Percentiles rank a stretch among this genome's conserved stretches.
Evolutionary conservation across 2,888 invertebrate species (phyloP).

Genomic region (Erannis defoliaria): DNA sequence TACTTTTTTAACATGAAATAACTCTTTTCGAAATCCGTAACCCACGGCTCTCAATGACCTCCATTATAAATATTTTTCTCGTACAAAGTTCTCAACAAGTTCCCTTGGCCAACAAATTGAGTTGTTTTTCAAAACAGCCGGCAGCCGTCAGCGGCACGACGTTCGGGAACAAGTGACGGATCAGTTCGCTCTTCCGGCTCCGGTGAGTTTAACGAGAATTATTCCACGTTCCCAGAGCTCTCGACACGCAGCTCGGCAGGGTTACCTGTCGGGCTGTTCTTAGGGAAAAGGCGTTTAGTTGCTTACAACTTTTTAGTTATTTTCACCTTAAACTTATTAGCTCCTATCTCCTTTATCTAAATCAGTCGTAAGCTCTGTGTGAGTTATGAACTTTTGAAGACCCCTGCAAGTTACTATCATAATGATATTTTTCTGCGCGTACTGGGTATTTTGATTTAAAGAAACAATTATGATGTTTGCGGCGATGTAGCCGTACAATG

Average conservation of each 20-base stretch:
- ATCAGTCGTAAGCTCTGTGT: no score
- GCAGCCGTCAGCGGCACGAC: constrained; percentile 45
- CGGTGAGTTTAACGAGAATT: constrained; percentile 75
- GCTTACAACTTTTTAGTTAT: neutral
- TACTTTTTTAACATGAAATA: no score
- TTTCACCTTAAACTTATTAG: neutral
- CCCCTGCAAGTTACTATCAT: no score
- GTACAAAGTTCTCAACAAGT: constrained; percentile 9
- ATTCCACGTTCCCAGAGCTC: constrained; percentile 50
- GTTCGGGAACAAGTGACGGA: constrained; percentile 46
- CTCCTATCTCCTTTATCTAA: no score
- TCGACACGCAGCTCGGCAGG: neutral
- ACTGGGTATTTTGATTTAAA: no score
- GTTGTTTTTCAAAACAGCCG: constrained; percentile 42
- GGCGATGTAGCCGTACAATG: no score
- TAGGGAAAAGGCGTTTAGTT: neutral
- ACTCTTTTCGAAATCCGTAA: neutral
- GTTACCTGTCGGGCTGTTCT: neutral
- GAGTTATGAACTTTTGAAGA: no score
- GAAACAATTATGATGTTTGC: no score
- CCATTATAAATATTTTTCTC: neutral
- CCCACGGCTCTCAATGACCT: neutral
- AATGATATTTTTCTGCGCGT: no score
- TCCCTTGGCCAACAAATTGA: constrained; percentile 28
- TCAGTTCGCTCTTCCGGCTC: constrained; percentile 52